Evolutionary conservation across 1,140 invertebrate species (phyloP).

Genomic region (Schlechtendalia chinensis): DNA sequence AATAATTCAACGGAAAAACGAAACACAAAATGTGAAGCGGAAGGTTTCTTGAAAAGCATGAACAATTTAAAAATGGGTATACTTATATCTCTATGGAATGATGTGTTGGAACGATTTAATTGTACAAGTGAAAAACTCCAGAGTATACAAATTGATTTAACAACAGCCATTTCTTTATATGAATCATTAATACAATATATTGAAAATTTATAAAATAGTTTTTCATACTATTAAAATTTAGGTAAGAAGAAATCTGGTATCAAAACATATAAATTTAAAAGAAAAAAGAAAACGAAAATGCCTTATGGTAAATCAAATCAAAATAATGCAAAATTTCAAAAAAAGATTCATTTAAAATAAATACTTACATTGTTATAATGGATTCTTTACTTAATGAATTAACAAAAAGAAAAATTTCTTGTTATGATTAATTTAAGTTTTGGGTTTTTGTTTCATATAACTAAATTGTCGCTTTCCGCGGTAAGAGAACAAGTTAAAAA

Average conservation of each 20-base stretch:
- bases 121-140: slow-evolving; percentile 14
- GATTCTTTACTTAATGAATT: neutral
- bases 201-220: neutral
- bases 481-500: neutral
- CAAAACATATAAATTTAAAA: neutral
- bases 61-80: slow-evolving; percentile 39
- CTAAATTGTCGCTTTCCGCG: neutral
- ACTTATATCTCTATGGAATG: slow-evolving; percentile 44
- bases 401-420: neutral
- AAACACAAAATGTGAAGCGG: slow-evolving; percentile 19
- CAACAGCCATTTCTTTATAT: neutral
- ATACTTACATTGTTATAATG: slow-evolving; percentile 15
- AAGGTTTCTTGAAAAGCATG: slow-evolving; percentile 43
- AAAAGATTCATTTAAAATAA: slow-evolving; percentile 11
- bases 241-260: slow-evolving; percentile 8
- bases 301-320: too few species aligned
- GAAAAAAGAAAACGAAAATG: slow-evolving; percentile 33
- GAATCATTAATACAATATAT: slow-evolving; percentile 11
- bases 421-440: neutral
- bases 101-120: slow-evolving; percentile 47
- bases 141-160: slow-evolving; percentile 10
- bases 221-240: neutral
- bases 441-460: slow-evolving; percentile 21
- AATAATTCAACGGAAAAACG: neutral
- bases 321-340: neutral